These are phyloP conservation scores for Drosophila mulleri DNA, from an alignment of 2,888 invertebrate species.

Conservation along the genomic window DNA sequence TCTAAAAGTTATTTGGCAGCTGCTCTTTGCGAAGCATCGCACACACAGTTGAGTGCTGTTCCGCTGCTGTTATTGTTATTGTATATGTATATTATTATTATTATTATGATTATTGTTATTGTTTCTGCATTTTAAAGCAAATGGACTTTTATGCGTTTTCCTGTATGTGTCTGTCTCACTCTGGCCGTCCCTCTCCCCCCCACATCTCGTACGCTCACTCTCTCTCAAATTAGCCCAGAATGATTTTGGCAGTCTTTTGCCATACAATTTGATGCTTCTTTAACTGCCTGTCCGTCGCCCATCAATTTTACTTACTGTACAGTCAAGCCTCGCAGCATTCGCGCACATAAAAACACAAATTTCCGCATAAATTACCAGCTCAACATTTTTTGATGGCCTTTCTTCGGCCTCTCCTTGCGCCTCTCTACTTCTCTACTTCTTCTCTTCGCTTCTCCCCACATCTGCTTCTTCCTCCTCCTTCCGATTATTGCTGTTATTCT, in stretches of 20 bases:
- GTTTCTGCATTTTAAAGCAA: conserved; percentile 78
- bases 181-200: background rate
- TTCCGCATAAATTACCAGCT: conserved; percentile 76
- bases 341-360: conserved; percentile 74
- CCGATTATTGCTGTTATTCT: conserved; percentile 4
- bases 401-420: background rate
- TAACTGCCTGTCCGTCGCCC: conserved; percentile 74
- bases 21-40: conserved; percentile 39
- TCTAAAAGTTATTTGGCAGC: conserved; percentile 59
- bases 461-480: background rate
- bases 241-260: conserved; percentile 33
- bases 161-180: conserved; percentile 5
- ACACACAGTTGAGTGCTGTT: conserved; percentile 52
- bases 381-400: conserved; percentile 53
- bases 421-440: background rate
- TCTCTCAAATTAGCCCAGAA: conserved; percentile 63
- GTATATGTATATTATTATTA: conserved; percentile 56
- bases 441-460: background rate
- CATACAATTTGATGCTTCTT: conserved; percentile 58
- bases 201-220: conserved; percentile 17
- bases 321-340: conserved; percentile 51
- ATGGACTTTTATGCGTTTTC: conserved; percentile 58
- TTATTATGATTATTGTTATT: conserved; percentile 75
- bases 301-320: conserved; percentile 73
- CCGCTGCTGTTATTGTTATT: conserved; percentile 70